Base-by-base conservation (phyloP, 2,888 invertebrate species). In the Temnothorax rugatulus region DNA sequence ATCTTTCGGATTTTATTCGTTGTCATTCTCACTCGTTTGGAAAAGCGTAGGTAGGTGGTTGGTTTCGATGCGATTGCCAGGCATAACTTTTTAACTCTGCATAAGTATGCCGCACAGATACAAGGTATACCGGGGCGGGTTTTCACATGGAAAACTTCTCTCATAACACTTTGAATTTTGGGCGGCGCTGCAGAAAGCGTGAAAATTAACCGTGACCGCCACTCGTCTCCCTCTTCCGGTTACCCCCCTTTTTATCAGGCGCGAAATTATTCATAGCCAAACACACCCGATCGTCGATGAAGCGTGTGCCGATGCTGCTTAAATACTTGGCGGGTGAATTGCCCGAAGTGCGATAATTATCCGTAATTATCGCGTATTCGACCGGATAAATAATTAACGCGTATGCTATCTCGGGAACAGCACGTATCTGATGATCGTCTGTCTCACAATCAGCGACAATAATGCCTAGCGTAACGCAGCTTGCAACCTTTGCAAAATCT, bases 341-440 rank as follows among this genome's bases (percentile, higher is more conserved):
- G 79, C 76, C 13, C 41, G 9, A 44, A 68, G 47, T 50, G 47
- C 29, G 59, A 71, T 47, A 29, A 29, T 29, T 29, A 29, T 69
- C 69, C 15, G 34, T 71, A 79, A 61, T 79, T 71, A 61, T 79
- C n/a, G 59, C 18, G 4, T 18, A 59, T 79, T 69, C 57, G 44
- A 15, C 18, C 21, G 29, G 57, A 47, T 57, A 57, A 79, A 57
- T 79, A 79, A 71, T 69, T 69, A 77, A 77, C 11, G 77, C 57
- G 34, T 21, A 13, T 21, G 34, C 21, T 13, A 34, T 69, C 79
- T 18, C 47, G 44, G 5, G 25, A 77, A 25, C 13, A 41, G 52
- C 64, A 41, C 54, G 41, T 54, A 54, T 77, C 21, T 47, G 59
- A 38, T 4, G 34, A 34, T 47, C 29, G 18, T 34, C 9, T 76